Conservation (phyloP, 2,888 invertebrate species). For the Dicyrtomina minuta region DNA sequence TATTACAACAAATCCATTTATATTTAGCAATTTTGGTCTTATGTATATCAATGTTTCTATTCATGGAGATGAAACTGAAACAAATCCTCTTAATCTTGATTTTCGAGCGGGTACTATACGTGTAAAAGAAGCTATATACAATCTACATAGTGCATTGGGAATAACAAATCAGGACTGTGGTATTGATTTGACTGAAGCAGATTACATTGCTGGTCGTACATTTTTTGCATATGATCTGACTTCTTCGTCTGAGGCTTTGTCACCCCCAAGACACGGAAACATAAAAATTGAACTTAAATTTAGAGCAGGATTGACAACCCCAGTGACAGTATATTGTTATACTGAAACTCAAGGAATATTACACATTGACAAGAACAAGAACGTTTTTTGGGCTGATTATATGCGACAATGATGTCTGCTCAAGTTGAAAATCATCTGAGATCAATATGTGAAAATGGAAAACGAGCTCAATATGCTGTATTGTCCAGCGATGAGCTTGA, state of each 20-base stretch:
- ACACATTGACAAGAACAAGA: slow-evolving; percentile 36
- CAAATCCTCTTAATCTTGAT: background rate
- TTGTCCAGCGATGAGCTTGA: slow-evolving; percentile 31
- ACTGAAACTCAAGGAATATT: slow-evolving; percentile 34
- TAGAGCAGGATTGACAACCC: background rate
- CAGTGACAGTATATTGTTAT: slow-evolving; percentile 39
- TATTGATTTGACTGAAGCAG: slow-evolving; percentile 5
- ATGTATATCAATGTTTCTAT: slow-evolving; percentile 6
- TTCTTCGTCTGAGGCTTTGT: background rate
- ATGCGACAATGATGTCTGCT: slow-evolving; percentile 25
- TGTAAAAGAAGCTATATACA: slow-evolving; percentile 12
- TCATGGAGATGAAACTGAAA: slow-evolving; percentile 5
- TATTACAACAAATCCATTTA: slow-evolving; percentile 16
- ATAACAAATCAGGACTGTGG: slow-evolving; percentile 11
- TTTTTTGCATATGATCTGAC: slow-evolving; percentile 22
- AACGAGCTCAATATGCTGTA: slow-evolving; percentile 19
- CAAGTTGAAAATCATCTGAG: slow-evolving; percentile 6
- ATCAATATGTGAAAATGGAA: slow-evolving; percentile 2
- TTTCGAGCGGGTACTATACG: background rate
- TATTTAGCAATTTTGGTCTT: slow-evolving; percentile 4
- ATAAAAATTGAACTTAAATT: slow-evolving; percentile 34
- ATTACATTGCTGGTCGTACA: slow-evolving; percentile 9
- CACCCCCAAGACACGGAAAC: slow-evolving; percentile 16
- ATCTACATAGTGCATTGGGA: slow-evolving; percentile 10
- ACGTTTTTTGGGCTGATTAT: slow-evolving; percentile 36